Base-by-base conservation (phyloP, 2,113 vertebrate species). In the Aldabrachelys gigantea region DNA sequence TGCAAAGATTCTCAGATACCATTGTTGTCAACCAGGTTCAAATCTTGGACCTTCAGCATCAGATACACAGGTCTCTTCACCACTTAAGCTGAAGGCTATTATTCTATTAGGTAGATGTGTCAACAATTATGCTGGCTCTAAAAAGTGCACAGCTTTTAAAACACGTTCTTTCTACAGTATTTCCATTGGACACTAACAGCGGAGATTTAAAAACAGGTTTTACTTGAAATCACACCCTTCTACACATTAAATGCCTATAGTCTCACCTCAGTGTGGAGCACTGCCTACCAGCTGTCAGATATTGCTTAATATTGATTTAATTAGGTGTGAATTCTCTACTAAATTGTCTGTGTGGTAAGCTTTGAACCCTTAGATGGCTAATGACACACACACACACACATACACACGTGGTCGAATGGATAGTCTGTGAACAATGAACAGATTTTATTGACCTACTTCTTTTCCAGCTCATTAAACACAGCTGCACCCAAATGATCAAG, bases 401-500 rank as follows among this genome's bases (percentile, higher is more conserved):
- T 87, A 91, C 80, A 82, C 94, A 95, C 88, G 47, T 57, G 86
- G 95, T 96, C 84, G 84, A 93, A 93, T 95, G 94, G 93, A 93
- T 97, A 97, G 95, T 96, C 82, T 89, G 65, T 82, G 96, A 97
- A 96, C 95, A 87, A 92, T 0, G 11, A 97, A 96, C 96, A 95
- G 89, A 96, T 97, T 97, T 97, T 97, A 97, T 95, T 97, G 96
- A 96, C 93, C 95, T 95, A 92, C 96, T 98, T 97, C 93, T 97
- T 95, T 96, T 95, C 88, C 84, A 96, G 84, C 93, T 97, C 95
- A 97, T 97, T 97, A 97, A 97, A 96, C 91, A 95, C 96, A 98
- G 96, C 96, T 97, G 96, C 96, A 93, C 81, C 94, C 94, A 94
- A 94, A 95, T 76, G 96, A 95, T 94, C 79, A 96, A 93, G 94